phyloP scores from a whole-genome alignment of 2,888 invertebrate genomes.

The Mythimna pallens region DNA sequence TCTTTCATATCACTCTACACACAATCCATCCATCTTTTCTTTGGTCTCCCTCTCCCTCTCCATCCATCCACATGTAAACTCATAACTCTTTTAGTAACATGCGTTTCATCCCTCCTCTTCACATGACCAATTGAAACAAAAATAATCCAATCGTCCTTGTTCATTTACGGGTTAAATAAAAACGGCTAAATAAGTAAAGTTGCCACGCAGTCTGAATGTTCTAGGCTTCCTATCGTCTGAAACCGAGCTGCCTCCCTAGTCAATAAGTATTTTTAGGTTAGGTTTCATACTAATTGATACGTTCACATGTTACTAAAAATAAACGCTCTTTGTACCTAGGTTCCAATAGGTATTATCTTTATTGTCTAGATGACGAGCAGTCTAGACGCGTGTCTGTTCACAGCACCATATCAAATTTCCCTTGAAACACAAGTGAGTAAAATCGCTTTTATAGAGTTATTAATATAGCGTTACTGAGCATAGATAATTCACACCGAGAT shows the following conservation, averaged over 20 bases:
- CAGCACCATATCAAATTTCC: conserved; percentile 65
- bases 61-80: no score
- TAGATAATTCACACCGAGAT: conserved; percentile 47
- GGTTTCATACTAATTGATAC: conserved; percentile 68
- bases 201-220: not conserved
- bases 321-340: conserved; percentile 57
- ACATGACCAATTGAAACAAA: no score
- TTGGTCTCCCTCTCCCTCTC: no score
- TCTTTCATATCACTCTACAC: no score
- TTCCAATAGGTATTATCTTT: conserved; percentile 66
- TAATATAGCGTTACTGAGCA: conserved; percentile 54
- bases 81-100: no score
- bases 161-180: not conserved
- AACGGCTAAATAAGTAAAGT: not conserved
- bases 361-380: conserved; percentile 71
- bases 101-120: no score
- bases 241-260: conserved; percentile 21
- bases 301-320: conserved; percentile 79
- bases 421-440: conserved; percentile 61
- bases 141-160: not conserved
- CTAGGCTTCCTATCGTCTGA: not conserved
- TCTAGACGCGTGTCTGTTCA: conserved; percentile 65
- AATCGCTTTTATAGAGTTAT: conserved; percentile 60
- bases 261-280: conserved; percentile 54
- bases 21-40: no score